Evolutionary conservation across 1,140 invertebrate genomes (phyloP), one percentile per base, ranked within the genome.

Genomic region (Diabrotica virgifera): DNA sequence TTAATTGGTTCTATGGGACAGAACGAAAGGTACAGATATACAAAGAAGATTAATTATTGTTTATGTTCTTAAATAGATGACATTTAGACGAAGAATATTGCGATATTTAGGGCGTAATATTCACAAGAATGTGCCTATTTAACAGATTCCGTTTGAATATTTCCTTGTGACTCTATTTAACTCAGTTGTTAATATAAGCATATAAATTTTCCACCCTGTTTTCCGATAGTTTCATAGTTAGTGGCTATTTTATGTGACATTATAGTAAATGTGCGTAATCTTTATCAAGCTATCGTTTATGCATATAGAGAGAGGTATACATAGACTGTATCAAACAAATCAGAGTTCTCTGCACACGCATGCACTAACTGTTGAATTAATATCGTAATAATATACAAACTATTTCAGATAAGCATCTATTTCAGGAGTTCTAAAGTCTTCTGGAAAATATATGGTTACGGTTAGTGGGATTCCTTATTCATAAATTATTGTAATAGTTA

Each of bases 361-460:
- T 52, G 37, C 37, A 46, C n/a, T n/a, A 46, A 37, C 37, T 59
- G 58, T 59, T 59, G 59, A 61, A 61, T 66, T 66, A 62, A 61
- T 66, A 54, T 61, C 24, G 60, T 63, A 67, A 63, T 67, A 67
- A 40, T 60, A 67, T 53, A 67, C 51, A 51, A 62, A 55, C 62
- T 53, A 64, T 40, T 38, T 36, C 13, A 54, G 66, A 68, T 68
- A 61, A 62, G 8, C n/a, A 36, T 60, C 59, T 59, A 60, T 36
- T 55, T 40, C 59, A 58, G 14, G 38, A 59, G 38, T 24, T 24
- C 13, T 11, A 46, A 40, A 35, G 38, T 37, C 38, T 24, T 13
- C 38, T 12, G 50, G 14, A 58, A 58, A 58, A 6, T 10, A 59
- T 14, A 13, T 40, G 24, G 38, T 7, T 9, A 46, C 57, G n/a